phyloP scores from a whole-genome alignment of 2,888 invertebrate species.

The Helicoverpa assulta region DNA sequence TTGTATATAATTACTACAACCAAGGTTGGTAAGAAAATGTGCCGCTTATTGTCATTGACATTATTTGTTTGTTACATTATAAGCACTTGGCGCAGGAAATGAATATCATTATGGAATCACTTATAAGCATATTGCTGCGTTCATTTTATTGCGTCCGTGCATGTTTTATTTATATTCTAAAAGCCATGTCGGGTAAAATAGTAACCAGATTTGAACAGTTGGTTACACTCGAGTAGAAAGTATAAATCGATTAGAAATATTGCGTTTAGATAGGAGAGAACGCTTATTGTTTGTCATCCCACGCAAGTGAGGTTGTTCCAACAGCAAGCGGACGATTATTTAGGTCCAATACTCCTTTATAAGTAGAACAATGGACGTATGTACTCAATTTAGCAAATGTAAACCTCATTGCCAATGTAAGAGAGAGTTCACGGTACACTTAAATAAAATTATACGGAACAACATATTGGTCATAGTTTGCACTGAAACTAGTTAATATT shows the following conservation, averaged over 20 bases:
- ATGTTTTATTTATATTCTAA: conserved; percentile 20
- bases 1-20: conserved; percentile 45
- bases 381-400: conserved; percentile 25
- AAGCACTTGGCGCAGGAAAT: conserved; percentile 57
- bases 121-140: conserved; percentile 41
- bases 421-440: conserved; percentile 47
- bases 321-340: conserved; percentile 25
- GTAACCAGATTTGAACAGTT: neutral
- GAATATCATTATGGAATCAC: conserved; percentile 56
- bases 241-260: neutral
- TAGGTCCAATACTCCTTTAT: conserved; percentile 31
- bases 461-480: conserved; percentile 13
- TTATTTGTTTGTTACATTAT: conserved; percentile 57
- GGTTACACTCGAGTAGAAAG: neutral
- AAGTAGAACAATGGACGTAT: conserved; percentile 37
- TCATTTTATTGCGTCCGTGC: conserved; percentile 29
- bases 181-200: neutral
- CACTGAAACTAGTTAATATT: conserved; percentile 27
- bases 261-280: conserved; percentile 10
- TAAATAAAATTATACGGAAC: conserved; percentile 37
- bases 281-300: conserved; percentile 28
- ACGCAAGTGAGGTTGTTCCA: conserved; percentile 20
- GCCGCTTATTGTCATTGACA: conserved; percentile 61
- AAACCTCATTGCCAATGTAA: conserved; percentile 27
- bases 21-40: conserved; percentile 63